A percentile compares a stretch with the other conserved stretches of the same genome.
These are phyloP conservation scores for Sinocyclocheilus rhinocerous DNA, from an alignment of 2,113 vertebrate species.

Conservation along the genomic window DNA sequence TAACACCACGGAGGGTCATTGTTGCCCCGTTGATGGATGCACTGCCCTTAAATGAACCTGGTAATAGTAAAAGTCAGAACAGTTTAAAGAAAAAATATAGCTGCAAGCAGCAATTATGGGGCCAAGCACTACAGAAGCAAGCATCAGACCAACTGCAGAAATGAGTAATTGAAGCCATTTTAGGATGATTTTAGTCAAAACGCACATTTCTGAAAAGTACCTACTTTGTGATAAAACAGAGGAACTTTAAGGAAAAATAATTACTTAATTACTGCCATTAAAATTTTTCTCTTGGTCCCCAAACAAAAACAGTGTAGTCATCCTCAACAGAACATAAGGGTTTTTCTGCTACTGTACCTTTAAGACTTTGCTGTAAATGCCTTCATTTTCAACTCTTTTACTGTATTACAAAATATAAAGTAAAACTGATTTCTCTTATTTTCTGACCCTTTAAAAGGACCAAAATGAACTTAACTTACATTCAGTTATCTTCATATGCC, in stretches of 20 bases:
- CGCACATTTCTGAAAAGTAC: too few species aligned
- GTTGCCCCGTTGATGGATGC: slow-evolving; percentile 86
- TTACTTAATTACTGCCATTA: too few species aligned
- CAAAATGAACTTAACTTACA: slow-evolving; percentile 61
- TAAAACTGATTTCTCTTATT: not conserved
- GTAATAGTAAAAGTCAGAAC: slow-evolving; percentile 21
- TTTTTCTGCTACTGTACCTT: not conserved
- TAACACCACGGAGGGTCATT: slow-evolving; percentile 86
- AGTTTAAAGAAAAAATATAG: not conserved
- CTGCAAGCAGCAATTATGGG: too few species aligned
- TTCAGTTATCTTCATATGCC: slow-evolving; percentile 84
- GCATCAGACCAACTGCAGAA: too few species aligned
- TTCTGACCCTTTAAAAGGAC: not conserved
- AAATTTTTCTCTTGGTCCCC: too few species aligned
- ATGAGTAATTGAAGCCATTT: too few species aligned
- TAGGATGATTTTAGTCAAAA: too few species aligned
- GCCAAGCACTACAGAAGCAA: too few species aligned
- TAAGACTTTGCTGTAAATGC: too few species aligned
- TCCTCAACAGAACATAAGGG: not conserved
- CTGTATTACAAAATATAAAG: not conserved
- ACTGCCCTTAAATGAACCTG: slow-evolving; percentile 80
- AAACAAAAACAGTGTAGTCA: not conserved
- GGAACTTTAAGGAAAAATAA: not conserved
- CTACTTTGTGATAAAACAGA: not conserved
- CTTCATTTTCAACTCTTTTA: not conserved